Evolutionary conservation across 2,888 invertebrate species (phyloP), one percentile per base, ranked within the genome.

Genomic region (Opisthograptis luteolata): DNA sequence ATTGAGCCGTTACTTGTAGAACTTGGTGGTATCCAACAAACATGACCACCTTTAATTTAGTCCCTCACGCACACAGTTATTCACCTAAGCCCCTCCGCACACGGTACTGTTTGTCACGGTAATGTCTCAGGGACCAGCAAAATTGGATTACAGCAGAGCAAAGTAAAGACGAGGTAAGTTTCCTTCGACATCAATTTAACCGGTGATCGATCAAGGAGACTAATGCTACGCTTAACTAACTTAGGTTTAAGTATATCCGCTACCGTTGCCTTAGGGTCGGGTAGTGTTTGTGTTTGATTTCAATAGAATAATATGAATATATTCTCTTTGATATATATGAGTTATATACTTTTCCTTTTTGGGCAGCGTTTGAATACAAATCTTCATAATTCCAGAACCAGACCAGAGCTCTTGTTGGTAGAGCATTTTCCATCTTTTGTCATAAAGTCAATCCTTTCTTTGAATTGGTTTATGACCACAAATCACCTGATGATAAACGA

Each of bases 121-220:
- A 67, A 62, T 60, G 66, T 62, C 54, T 55, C 49, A 28, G 52
- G 50, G 51, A 46, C 50, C 40, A 43, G 55, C 46, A 54, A 58
- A 57, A 59, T 59, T 59, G 58, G 59, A 61, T 64, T 63, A 62
- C 37, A 59, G 55, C 58, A 51, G 54, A 60, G 54, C 50, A 53
- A 65, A 66, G 69, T 66, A 70, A 68, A 60, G 66, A 61, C 64
- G 58, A 65, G 64, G 66, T 66, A 74, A 76, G 68, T 75, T 76
- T 68, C 64, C 62, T 63, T 64, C 74, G 60, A 70, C 73, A 71
- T 64, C 55, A 58, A 62, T 60, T 61, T 62, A 70, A 76, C 70
- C 68, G 66, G 70, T 60, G 57, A 62, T 64, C 70, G 70, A 74
- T 74, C 70, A 70, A 62, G 53, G 55, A 59, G 68, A 68, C 67